Evolutionary conservation across 2,797 vertebrate species (phyloP).

Genomic region (Muscicapa comitata): DNA sequence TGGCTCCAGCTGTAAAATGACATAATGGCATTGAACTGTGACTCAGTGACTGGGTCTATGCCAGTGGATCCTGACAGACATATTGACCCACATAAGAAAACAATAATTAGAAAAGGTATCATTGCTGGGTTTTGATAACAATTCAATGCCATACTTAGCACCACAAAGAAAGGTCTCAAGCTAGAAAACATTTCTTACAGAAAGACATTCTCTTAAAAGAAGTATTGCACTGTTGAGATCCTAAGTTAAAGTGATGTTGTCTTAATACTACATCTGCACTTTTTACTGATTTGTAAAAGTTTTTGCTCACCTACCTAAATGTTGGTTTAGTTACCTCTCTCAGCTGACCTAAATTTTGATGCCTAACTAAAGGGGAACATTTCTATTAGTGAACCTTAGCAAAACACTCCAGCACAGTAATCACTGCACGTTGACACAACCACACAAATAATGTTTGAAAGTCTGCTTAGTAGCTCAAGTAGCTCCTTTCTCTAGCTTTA

Average conservation of each 20-base stretch:
- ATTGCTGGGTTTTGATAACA: not conserved
- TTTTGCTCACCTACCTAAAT: not conserved
- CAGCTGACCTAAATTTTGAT: not conserved
- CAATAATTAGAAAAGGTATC: not conserved
- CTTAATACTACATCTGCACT: not conserved
- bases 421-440: not conserved
- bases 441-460: not conserved
- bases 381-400: not conserved
- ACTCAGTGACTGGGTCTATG: not conserved
- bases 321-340: not conserved
- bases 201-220: not conserved
- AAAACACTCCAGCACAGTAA: not conserved
- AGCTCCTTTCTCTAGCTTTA: not conserved
- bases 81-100: not conserved
- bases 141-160: not conserved
- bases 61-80: not conserved
- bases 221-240: not conserved
- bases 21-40: not conserved
- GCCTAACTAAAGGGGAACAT: not conserved
- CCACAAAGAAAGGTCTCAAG: not conserved
- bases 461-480: not conserved
- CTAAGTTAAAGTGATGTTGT: not conserved
- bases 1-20: conserved; percentile 15
- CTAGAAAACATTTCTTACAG: not conserved
- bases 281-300: not conserved